Percentiles rank a stretch among this genome's conserved stretches.
phyloP scores from a whole-genome alignment of 2,888 invertebrate species.

The Ametastegia equiseti region DNA sequence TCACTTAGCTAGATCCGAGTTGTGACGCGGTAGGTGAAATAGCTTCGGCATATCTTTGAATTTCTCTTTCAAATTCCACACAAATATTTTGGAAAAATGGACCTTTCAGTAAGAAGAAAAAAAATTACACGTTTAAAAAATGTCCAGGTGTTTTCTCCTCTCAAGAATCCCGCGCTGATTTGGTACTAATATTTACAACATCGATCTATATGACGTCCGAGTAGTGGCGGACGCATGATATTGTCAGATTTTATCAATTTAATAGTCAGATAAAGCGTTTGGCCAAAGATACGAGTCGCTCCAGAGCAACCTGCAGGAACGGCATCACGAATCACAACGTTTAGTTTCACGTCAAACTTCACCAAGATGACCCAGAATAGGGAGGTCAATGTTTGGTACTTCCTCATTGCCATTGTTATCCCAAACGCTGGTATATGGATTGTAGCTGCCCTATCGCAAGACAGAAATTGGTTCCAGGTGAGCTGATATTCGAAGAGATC shows the following conservation, averaged over 20 bases:
- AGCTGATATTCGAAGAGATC: background rate
- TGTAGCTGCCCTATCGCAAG: conserved; percentile 4
- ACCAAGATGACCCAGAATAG: background rate
- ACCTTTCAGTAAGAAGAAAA: no score
- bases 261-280: background rate
- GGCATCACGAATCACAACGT: background rate
- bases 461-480: conserved; percentile 30
- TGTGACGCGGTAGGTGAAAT: no score
- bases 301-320: background rate
- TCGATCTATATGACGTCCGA: background rate
- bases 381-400: conserved; percentile 1
- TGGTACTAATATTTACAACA: background rate
- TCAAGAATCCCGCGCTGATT: background rate
- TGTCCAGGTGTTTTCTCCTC: no score
- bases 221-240: conserved; percentile 3
- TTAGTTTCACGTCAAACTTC: background rate
- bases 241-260: conserved; percentile 11
- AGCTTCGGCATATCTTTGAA: no score
- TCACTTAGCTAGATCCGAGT: no score
- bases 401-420: background rate
- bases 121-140: no score
- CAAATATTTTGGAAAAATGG: no score
- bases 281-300: background rate
- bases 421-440: conserved; percentile 15
- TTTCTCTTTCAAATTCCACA: no score